Conservation (phyloP, 2,888 invertebrate genomes). For the Caradrina kadenii region DNA sequence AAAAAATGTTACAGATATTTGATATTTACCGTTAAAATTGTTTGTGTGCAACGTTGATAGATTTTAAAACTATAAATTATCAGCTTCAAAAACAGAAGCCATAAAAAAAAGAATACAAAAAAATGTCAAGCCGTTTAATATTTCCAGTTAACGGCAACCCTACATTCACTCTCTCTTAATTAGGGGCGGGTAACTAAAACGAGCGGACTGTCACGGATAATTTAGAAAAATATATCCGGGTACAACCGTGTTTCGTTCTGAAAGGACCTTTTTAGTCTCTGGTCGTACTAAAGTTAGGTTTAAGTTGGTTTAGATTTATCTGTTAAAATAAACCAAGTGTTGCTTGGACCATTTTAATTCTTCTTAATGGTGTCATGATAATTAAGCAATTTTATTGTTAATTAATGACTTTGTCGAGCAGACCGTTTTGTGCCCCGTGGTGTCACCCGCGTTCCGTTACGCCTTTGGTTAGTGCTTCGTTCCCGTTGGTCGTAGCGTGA, state of each 20-base stretch:
- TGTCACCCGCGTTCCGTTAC: no score
- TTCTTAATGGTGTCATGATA: no score
- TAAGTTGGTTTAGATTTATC: not conserved
- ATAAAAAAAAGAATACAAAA: not conserved
- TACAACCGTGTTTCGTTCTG: constrained; percentile 12
- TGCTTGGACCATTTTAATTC: no score
- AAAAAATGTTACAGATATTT: no score
- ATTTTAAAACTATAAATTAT: not conserved
- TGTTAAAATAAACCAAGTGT: not conserved
- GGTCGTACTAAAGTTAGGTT: not conserved
- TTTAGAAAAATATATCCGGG: constrained; percentile 50
- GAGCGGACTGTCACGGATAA: constrained; percentile 43
- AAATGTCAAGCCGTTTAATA: constrained; percentile 3
- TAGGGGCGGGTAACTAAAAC: constrained; percentile 53
- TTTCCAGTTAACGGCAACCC: constrained; percentile 18
- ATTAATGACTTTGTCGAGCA: no score
- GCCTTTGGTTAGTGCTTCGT: no score
- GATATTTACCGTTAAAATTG: no score
- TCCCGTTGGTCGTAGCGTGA: no score
- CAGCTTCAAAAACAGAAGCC: not conserved
- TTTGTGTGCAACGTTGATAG: no score
- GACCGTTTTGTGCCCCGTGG: no score
- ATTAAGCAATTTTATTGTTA: no score
- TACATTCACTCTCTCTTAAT: constrained; percentile 49
- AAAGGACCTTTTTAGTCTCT: constrained; percentile 14